Percentiles rank a stretch among this genome's conserved stretches.
phyloP scores from a whole-genome alignment of 2,113 vertebrate species.

The Caracal caracal region DNA sequence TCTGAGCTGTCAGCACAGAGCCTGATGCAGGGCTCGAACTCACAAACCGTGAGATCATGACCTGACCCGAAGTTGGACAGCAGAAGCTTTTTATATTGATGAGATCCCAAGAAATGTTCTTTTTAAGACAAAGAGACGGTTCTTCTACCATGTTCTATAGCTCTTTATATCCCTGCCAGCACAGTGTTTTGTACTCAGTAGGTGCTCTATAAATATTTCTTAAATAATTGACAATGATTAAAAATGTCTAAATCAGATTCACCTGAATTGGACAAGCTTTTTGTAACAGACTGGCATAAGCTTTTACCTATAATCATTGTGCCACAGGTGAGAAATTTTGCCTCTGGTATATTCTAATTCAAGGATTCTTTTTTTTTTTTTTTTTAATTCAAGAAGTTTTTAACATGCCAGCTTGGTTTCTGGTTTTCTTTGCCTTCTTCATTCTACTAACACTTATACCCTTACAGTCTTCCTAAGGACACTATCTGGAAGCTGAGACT shows the following conservation, averaged over 20 bases:
- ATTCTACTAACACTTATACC: background rate
- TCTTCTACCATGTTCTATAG: background rate
- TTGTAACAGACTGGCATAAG: background rate
- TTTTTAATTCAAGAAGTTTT: background rate
- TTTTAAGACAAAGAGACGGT: background rate
- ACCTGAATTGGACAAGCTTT: background rate
- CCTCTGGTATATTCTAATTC: background rate
- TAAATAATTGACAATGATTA: slow-evolving; percentile 35
- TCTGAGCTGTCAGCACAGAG: too few relatives aligned
- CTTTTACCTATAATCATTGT: slow-evolving; percentile 10
- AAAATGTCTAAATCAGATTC: slow-evolving; percentile 9
- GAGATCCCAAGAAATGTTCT: background rate
- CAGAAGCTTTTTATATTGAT: too few relatives aligned
- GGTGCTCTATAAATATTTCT: background rate
- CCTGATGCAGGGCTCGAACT: too few relatives aligned
- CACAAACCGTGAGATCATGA: too few relatives aligned
- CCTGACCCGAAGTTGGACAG: too few relatives aligned
- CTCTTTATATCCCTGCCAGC: background rate
- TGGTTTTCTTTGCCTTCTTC: background rate
- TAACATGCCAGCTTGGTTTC: background rate
- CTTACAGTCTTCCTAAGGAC: background rate
- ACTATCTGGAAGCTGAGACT: background rate
- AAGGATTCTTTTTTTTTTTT: background rate
- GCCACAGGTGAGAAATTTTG: background rate
- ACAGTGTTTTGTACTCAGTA: background rate